These are phyloP conservation scores for Zhengitettix transpicula DNA, from an alignment of 2,888 invertebrate species.

Conservation along the genomic window DNA sequence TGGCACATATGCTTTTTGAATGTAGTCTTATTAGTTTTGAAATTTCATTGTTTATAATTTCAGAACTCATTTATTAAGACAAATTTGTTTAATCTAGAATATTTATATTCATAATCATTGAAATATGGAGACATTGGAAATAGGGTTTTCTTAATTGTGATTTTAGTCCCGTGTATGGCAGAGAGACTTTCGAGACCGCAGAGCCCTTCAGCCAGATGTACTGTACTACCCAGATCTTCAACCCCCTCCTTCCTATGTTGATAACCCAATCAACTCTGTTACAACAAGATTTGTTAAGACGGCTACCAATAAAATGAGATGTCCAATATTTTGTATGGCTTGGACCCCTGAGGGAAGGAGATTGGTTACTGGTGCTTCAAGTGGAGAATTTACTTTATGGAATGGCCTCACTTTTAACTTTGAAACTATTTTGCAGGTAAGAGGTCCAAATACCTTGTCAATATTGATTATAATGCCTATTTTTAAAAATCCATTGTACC, in stretches of 20 bases:
- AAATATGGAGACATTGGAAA: no score
- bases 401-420: constrained; percentile 99
- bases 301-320: constrained; percentile 99
- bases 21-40: no score
- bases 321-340: constrained; percentile 95
- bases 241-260: constrained; percentile 85
- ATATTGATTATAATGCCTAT: not conserved
- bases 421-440: constrained; percentile 97
- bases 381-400: constrained; percentile 99
- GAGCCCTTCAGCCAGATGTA: constrained; percentile 84
- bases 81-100: no score
- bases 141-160: constrained; percentile 6
- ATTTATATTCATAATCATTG: no score
- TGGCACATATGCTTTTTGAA: no score
- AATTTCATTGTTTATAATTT: no score
- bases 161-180: constrained; percentile 84
- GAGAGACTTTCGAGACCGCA: constrained; percentile 74
- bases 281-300: constrained; percentile 80
- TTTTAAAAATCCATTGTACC: no score
- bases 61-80: no score
- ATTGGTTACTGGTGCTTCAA: constrained; percentile 94
- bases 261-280: constrained; percentile 74
- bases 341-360: constrained; percentile 99
- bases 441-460: constrained; percentile 11
- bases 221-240: constrained; percentile 86